A percentile compares a stretch with the other conserved stretches of the same genome.
Evolutionary conservation across 1,140 invertebrate species (phyloP).

Genomic region (Tigriopus japonicus): DNA sequence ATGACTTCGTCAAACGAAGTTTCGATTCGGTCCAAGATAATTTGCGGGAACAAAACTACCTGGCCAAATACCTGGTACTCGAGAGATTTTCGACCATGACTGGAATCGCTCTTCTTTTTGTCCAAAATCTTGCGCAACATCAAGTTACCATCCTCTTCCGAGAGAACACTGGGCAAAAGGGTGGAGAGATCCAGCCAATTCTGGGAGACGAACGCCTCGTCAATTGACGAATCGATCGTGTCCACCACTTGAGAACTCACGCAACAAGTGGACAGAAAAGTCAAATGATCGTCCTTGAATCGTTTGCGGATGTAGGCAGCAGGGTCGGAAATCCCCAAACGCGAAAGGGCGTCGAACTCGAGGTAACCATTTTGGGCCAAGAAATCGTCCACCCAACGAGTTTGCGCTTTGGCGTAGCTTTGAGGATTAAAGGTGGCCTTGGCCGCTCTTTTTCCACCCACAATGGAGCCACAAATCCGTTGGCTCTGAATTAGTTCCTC

Average conservation of each 20-base stretch:
- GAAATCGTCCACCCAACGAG: constrained; percentile 76
- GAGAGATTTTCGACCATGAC: too few species aligned
- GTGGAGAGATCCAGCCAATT: constrained; percentile 20
- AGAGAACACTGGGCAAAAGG: constrained; percentile 57
- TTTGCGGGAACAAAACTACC: constrained; percentile 21
- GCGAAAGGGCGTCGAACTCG: constrained; percentile 71
- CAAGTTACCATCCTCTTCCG: constrained; percentile 47
- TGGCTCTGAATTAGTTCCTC: constrained; percentile 44
- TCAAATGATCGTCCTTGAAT: constrained; percentile 46
- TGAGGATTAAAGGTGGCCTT: constrained; percentile 69
- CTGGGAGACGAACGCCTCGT: constrained; percentile 8
- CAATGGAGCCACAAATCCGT: constrained; percentile 51
- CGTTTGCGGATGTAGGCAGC: constrained; percentile 57
- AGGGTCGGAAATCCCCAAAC: constrained; percentile 70
- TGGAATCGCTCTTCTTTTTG: constrained; percentile 27
- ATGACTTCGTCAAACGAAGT: constrained; percentile 46
- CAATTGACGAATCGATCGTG: constrained; percentile 28
- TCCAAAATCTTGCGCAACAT: constrained; percentile 44
- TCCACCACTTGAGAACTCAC: constrained; percentile 50
- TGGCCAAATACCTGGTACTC: constrained; percentile 3
- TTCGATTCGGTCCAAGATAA: constrained; percentile 45
- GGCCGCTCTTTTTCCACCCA: constrained; percentile 42
- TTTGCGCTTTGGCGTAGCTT: constrained; percentile 65
- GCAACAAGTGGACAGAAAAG: constrained; percentile 52
- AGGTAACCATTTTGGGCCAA: constrained; percentile 86